A percentile compares a stretch with the other conserved stretches of the same genome.
Conservation (phyloP, 1,140 invertebrate genomes). For the Drosophila obscura region DNA sequence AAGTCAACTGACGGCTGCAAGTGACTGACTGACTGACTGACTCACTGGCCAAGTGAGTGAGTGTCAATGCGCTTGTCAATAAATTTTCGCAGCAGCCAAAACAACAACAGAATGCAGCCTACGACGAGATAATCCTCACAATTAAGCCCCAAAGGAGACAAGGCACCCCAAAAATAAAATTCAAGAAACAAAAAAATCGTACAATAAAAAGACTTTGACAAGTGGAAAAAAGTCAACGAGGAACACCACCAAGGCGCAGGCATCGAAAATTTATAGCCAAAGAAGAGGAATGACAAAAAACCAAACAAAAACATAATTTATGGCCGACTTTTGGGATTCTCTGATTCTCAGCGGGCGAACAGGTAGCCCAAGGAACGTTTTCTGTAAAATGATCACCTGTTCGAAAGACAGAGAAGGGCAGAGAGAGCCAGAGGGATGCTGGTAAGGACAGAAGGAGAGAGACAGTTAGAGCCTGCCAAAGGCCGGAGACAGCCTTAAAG, state of each 20-base stretch:
- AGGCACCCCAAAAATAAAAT: constrained; percentile 52
- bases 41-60: constrained; percentile 39
- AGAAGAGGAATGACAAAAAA: constrained; percentile 29
- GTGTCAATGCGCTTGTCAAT: constrained; percentile 69
- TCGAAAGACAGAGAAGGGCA: constrained; percentile 29
- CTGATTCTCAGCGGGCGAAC: constrained; percentile 27
- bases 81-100: constrained; percentile 62
- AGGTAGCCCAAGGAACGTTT: constrained; percentile 68
- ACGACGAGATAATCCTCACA: constrained; percentile 70
- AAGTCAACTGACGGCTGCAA: constrained; percentile 62
- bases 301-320: constrained; percentile 77
- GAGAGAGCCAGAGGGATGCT: constrained; percentile 6
- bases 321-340: constrained; percentile 56
- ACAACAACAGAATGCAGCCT: constrained; percentile 17
- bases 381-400: constrained; percentile 76
- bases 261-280: constrained; percentile 58
- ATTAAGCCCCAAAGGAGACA: constrained; percentile 57
- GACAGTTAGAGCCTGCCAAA: constrained; percentile 11
- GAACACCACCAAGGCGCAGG: constrained; percentile 7
- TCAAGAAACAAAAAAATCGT: constrained; percentile 12
- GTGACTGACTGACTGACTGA: constrained; percentile 40
- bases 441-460: constrained; percentile 19
- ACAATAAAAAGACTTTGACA: constrained; percentile 47
- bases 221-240: constrained; percentile 59
- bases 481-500: constrained; percentile 15